These are phyloP conservation scores for Cyphomyrus discorhynchus DNA, from an alignment of 2,113 vertebrate species.

Conservation along the genomic window DNA sequence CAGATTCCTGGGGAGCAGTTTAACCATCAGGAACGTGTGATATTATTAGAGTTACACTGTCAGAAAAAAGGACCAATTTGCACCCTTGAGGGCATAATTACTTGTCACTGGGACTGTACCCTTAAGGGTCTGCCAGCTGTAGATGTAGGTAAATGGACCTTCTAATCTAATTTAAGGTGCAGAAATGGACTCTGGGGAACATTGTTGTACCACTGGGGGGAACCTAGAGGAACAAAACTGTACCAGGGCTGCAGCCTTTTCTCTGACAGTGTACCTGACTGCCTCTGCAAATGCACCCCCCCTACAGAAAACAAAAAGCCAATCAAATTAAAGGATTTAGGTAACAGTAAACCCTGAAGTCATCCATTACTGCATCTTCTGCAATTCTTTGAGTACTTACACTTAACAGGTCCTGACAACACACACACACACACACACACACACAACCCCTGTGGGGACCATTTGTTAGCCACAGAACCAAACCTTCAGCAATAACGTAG, in stretches of 20 bases:
- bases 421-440: background rate
- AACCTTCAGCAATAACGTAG: background rate
- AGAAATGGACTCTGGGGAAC: background rate
- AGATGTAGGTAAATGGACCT: background rate
- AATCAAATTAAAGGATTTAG: conserved; percentile 8
- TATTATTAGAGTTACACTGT: background rate
- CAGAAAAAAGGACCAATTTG: background rate
- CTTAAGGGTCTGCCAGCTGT: background rate
- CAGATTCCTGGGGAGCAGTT: background rate
- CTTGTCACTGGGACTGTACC: background rate
- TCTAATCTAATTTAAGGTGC: background rate
- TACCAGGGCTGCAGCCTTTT: background rate
- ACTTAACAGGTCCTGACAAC: background rate
- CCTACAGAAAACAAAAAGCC: background rate
- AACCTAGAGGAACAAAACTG: background rate
- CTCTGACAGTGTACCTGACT: background rate
- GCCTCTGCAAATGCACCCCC: background rate
- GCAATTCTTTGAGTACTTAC: background rate
- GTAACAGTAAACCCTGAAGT: background rate
- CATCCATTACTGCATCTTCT: background rate
- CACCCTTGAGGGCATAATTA: background rate
- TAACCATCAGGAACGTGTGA: background rate
- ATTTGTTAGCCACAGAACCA: background rate
- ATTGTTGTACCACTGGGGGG: background rate
- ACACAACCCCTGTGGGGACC: background rate